phyloP scores from a whole-genome alignment of 2,113 vertebrate genomes.

The Rafetus swinhoei region DNA sequence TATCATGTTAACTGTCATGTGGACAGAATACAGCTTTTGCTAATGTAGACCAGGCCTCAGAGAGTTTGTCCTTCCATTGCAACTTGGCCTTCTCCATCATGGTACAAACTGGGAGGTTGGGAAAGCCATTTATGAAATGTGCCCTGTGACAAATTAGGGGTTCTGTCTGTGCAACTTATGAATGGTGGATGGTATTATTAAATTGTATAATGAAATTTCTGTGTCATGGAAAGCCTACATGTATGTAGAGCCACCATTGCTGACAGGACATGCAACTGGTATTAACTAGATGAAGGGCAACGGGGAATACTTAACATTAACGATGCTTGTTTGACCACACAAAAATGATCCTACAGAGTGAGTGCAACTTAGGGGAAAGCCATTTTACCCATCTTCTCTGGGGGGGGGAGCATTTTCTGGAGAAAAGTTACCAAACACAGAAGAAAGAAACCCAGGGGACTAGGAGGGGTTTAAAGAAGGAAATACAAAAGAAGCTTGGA shows the following conservation, averaged over 20 bases:
- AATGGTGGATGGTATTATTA: not conserved
- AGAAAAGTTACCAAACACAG: not conserved
- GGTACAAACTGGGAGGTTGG: not conserved
- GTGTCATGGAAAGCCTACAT: not conserved
- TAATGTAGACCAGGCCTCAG: not conserved
- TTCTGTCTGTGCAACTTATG: not conserved
- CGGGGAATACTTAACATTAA: not conserved
- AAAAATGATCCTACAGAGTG: not conserved
- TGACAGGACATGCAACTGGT: not conserved
- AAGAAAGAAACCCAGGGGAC: not conserved
- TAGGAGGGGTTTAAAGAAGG: not conserved
- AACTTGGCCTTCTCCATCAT: not conserved
- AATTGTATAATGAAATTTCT: not conserved
- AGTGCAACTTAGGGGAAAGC: not conserved
- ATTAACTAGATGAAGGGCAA: not conserved
- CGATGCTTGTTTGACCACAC: not conserved
- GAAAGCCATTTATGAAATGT: not conserved
- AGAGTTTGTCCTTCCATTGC: not conserved
- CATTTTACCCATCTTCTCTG: not conserved
- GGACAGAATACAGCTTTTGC: not conserved
- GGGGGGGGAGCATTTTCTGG: too few relatives aligned
- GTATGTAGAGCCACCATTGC: not conserved
- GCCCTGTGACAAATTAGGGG: not conserved
- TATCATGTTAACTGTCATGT: fast-evolving
- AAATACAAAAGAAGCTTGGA: not conserved